A percentile compares a stretch with the other conserved stretches of the same genome.
phyloP scores from a whole-genome alignment of 1,140 invertebrate species.

The Amyelois transitella region DNA sequence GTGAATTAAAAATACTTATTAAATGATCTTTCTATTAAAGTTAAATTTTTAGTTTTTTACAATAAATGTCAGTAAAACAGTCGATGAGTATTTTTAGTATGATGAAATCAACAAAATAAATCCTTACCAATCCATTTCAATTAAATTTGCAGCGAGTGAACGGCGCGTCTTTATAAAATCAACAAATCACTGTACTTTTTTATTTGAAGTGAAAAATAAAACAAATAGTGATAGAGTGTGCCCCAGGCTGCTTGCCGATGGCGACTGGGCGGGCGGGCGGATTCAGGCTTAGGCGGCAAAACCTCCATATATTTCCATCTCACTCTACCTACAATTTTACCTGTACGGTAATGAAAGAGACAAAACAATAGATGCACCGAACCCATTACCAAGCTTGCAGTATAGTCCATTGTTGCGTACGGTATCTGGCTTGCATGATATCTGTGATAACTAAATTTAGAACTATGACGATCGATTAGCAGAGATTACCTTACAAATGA shows the following conservation, averaged over 20 bases:
- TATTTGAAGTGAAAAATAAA: neutral
- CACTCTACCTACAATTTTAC: slow-evolving; percentile 31
- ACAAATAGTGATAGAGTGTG: slow-evolving; percentile 17
- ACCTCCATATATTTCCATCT: slow-evolving; percentile 42
- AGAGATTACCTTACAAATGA: neutral
- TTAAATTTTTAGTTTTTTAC: too few species aligned
- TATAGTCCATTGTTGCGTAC: slow-evolving; percentile 11
- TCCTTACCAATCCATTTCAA: neutral
- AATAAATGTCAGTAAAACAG: too few species aligned
- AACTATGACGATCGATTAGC: slow-evolving; percentile 13
- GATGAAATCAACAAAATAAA: neutral
- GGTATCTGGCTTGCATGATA: slow-evolving; percentile 12
- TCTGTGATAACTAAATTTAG: slow-evolving; percentile 17
- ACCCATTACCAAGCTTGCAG: slow-evolving; percentile 34
- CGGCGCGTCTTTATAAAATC: neutral
- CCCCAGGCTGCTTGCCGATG: slow-evolving; percentile 36
- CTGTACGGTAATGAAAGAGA: slow-evolving; percentile 24
- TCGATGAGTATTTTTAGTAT: neutral
- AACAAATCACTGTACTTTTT: neutral
- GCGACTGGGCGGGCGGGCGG: slow-evolving; percentile 67
- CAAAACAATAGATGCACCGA: slow-evolving; percentile 35
- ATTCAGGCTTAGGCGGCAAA: slow-evolving; percentile 38
- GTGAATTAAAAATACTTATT: too few species aligned
- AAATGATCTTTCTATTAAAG: too few species aligned
- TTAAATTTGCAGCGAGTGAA: neutral